Evolutionary conservation across 92 coral and sea anemone species (phyloP).

Genomic region (Anthopleura xanthogrammica): DNA sequence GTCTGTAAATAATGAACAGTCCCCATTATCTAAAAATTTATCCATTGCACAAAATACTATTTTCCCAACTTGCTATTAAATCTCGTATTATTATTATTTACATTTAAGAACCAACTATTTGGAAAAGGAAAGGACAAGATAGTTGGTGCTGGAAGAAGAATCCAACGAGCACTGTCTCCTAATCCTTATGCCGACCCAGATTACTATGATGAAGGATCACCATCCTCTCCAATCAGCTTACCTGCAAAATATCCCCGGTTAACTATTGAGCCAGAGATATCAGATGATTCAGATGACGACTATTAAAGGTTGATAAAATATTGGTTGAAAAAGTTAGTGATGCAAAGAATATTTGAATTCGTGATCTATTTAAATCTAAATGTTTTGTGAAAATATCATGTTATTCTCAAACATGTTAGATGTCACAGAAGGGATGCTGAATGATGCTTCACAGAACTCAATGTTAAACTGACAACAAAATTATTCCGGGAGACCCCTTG

Average conservation of each 20-base stretch:
- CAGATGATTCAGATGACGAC: conserved; percentile 70
- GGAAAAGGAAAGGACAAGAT: conserved; percentile 74
- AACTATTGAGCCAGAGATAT: conserved; percentile 80
- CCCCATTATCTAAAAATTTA: background rate
- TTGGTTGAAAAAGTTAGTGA: no score
- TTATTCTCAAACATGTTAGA: no score
- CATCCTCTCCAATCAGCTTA: conserved; percentile 47
- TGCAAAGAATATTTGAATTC: no score
- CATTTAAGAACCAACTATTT: conserved; percentile 61
- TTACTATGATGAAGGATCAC: conserved; percentile 52
- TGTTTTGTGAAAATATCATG: no score
- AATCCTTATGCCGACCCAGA: conserved; percentile 46
- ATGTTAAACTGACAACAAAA: no score
- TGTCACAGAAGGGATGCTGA: no score
- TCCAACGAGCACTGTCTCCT: conserved; percentile 72
- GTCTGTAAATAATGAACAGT: no score
- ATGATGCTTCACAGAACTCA: no score
- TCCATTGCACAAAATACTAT: background rate
- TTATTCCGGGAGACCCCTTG: no score
- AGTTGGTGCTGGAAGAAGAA: conserved; percentile 63
- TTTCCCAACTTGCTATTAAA: background rate
- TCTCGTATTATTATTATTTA: background rate
- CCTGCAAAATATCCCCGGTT: conserved; percentile 65
- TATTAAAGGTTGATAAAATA: background rate
- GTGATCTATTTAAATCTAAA: no score